Evolutionary conservation across 2,888 invertebrate species (phyloP), one percentile per base, ranked within the genome.

Genomic region (Drosophila acutilabella): DNA sequence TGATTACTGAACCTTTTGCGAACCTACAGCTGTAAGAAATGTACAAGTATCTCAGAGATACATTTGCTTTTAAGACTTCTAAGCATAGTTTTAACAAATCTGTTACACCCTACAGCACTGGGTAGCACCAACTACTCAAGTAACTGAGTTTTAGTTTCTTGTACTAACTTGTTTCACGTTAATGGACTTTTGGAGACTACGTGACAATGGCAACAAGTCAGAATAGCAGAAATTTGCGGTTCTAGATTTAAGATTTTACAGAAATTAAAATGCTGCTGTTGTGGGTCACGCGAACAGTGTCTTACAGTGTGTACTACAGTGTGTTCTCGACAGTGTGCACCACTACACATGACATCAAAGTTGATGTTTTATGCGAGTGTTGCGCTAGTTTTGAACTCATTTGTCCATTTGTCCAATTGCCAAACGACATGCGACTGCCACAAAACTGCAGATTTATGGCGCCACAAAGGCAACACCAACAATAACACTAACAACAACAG

Each of bases 401-500:
- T 76, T 76, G 80, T 74, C 54, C 68, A 78, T 64, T 69, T 76
- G 80, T 74, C 54, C 68, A 78, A 69, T 69, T 78, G 79, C 64
- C 64, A 50, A 36, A 62, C 62, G 54, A 66, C 66, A 66, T 66
- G 66, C 56, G 26, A 59, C 42, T 64, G 64, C 64, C 51, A 64
- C 64, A 64, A 61, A 61, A 56, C 56, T 51, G 61, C 64, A 57
- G 75, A 76, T 79, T 74, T 75, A 75, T 75, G 79, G 78, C 75
- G 74, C 79, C 78, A 75, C 36, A 62, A 52, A 47, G 23, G 36
- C 45, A 48, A 47, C 36, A 61, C 45, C 16, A 56, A 44, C 30
- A 50, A 8, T 4, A 11, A 13, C 26, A 26, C 0, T 4, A 14
- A 23, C 23, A 52, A 20, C 4, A 14, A 38, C 4, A 18, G n/a